Base-by-base conservation (phyloP, 2,797 vertebrate species). In the Hephaestus fuliginosus region DNA sequence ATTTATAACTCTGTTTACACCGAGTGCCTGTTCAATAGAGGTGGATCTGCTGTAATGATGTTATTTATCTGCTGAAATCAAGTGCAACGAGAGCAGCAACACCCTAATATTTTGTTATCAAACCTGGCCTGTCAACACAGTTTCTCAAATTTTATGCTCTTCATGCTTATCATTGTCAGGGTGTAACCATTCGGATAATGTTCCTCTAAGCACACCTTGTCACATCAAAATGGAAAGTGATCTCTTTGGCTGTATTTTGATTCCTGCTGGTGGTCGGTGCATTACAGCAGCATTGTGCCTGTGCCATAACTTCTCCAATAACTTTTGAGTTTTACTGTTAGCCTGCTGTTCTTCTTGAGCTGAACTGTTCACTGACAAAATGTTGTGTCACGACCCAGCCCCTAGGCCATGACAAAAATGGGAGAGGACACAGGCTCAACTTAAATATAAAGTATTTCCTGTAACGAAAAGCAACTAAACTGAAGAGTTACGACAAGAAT, bases 161-260 rank as follows among this genome's bases (percentile, higher is more conserved):
- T 25, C 0, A 0, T 44, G 64, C 28, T 64, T 51, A 25, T 51
- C 28, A 53, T 62, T 67, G 39, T 62, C 6, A 12, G 33, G 33
- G 51, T 65, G 33, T 12, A 56, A 49, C 44, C 33, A 18, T 51
- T 63, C 18, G 49, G n/a, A 17, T 49, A 12, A 13, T 15, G 14
- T 30, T 49, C 44, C 52, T 18, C 17, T 46, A 33, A 39, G 64
- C 57, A 11, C 43, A 62, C 46, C 46, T 76, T 70, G 60, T 66
- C 58, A 57, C 64, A 70, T 77, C n/a, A 72, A 71, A 83, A 70
- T 64, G 30, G 64, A 41, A 55, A 65, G n/a, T 17, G n/a, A 18
- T 43, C 17, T n/a, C 10, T 43, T 41, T 30, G 17, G 43, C 51
- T 51, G 3, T 63, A 5, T 61, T 58, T 41, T 2, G 7, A 28